phyloP scores from a whole-genome alignment of 2,113 vertebrate genomes.

The human (Homo sapiens) region DNA sequence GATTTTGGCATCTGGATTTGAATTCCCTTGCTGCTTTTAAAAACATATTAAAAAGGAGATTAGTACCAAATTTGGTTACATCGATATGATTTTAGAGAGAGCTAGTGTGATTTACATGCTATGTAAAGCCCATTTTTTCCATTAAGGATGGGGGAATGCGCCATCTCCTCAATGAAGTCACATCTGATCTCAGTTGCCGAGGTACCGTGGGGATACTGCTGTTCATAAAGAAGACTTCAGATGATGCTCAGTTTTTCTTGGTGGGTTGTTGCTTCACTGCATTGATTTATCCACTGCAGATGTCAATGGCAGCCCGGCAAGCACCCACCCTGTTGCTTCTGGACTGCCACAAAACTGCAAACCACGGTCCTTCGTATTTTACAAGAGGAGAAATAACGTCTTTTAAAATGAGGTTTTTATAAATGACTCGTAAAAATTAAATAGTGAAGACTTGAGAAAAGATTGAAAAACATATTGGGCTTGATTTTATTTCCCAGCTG shows the following conservation, averaged over 20 bases:
- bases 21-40: constrained; percentile 43
- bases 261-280: neutral
- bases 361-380: neutral
- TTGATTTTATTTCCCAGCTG: neutral
- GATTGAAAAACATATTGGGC: neutral
- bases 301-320: neutral
- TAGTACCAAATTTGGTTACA: neutral
- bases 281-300: neutral
- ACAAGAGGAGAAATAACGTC: neutral
- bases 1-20: constrained; percentile 8
- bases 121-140: constrained; percentile 39
- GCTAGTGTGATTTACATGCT: constrained; percentile 28
- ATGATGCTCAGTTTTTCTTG: neutral
- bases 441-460: neutral
- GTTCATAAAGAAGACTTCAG: neutral
- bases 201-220: neutral
- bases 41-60: constrained; percentile 37
- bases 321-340: neutral
- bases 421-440: neutral
- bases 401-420: neutral
- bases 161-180: neutral
- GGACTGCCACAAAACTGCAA: neutral
- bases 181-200: neutral
- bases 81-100: neutral
- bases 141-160: neutral